These are phyloP conservation scores for Myopa tessellatipennis DNA, from an alignment of 2,888 invertebrate species.

Conservation along the genomic window DNA sequence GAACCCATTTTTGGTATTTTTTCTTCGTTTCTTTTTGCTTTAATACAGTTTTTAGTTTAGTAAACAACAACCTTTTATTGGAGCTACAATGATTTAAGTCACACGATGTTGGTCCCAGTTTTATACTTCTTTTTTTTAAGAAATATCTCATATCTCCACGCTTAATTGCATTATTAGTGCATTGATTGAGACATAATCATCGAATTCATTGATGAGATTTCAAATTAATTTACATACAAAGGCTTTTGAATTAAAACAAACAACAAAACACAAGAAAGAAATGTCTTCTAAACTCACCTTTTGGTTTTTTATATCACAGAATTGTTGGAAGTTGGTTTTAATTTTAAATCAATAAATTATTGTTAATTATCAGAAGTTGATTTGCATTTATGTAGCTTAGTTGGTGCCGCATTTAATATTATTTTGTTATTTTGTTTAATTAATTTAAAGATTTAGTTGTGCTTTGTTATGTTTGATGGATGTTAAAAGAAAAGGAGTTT, in stretches of 20 bases:
- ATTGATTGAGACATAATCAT: neutral
- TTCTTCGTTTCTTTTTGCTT: too few species aligned
- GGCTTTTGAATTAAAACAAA: neutral
- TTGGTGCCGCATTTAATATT: neutral
- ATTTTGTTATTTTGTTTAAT: neutral
- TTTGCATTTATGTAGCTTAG: neutral
- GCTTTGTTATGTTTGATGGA: too few species aligned
- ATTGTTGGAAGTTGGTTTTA: conserved; percentile 47
- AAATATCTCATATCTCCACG: neutral
- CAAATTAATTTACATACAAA: neutral
- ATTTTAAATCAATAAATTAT: conserved; percentile 17
- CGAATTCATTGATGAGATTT: neutral
- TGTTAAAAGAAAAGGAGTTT: too few species aligned
- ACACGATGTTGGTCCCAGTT: too few species aligned
- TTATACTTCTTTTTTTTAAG: neutral
- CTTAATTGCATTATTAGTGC: neutral
- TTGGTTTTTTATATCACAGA: conserved; percentile 59
- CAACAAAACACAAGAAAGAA: neutral
- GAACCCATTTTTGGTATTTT: conserved; percentile 18
- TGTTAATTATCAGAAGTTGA: conserved; percentile 6
- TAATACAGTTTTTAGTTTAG: too few species aligned
- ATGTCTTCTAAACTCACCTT: conserved; percentile 50
- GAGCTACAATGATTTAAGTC: too few species aligned
- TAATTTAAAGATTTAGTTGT: neutral
- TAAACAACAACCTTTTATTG: too few species aligned